A percentile compares a stretch with the other conserved stretches of the same genome.
Evolutionary conservation across 2,888 invertebrate genomes (phyloP).

Genomic region (Morinoia aosen): DNA sequence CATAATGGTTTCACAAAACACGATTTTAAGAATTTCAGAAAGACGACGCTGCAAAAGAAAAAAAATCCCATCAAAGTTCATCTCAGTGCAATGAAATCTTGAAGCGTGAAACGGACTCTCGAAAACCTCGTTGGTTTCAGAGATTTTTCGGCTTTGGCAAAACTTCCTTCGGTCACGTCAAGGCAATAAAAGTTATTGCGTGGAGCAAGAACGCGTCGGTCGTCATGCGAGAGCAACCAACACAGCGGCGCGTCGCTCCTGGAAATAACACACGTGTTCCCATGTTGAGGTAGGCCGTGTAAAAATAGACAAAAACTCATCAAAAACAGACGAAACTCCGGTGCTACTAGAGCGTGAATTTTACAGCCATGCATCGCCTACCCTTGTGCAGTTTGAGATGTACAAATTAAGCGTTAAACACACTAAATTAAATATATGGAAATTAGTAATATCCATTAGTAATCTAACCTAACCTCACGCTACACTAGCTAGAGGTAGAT

Average conservation of each 20-base stretch:
- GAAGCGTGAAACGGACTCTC: too few species aligned
- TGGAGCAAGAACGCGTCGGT: not conserved
- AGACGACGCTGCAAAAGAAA: not conserved
- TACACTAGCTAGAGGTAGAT: too few species aligned
- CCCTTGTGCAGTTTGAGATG: too few species aligned
- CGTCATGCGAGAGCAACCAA: not conserved
- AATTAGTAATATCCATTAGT: too few species aligned
- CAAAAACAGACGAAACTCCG: too few species aligned
- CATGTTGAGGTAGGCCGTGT: not conserved
- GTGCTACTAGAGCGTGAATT: too few species aligned
- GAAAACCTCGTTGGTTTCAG: not conserved
- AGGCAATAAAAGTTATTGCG: not conserved
- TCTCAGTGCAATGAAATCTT: not conserved
- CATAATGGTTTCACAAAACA: not conserved
- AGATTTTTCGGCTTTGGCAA: not conserved
- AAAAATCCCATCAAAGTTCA: not conserved
- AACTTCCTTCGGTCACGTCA: not conserved
- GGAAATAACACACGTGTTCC: not conserved
- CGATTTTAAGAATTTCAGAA: not conserved
- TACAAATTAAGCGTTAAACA: too few species aligned
- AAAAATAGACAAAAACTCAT: too few species aligned
- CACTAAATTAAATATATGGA: too few species aligned
- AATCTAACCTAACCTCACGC: too few species aligned
- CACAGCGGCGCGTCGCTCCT: not conserved
- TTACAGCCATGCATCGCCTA: too few species aligned